Conservation (phyloP, 2,113 vertebrate genomes). For the Clupea harengus region DNA sequence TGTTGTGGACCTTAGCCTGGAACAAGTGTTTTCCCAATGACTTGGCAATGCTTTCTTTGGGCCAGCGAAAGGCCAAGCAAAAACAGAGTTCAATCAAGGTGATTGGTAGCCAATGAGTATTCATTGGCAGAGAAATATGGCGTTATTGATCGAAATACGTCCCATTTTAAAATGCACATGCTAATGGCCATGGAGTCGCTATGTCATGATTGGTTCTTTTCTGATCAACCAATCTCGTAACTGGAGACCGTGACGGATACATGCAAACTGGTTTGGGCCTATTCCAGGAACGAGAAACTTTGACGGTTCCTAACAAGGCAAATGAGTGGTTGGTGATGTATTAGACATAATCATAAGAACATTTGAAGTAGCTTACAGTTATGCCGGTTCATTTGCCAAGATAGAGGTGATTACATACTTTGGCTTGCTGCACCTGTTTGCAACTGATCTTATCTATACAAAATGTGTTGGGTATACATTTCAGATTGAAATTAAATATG, state of each 20-base stretch:
- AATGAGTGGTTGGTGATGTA: not conserved
- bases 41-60: not conserved
- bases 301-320: not conserved
- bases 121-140: not conserved
- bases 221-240: slow-evolving; percentile 17
- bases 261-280: not conserved
- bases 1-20: not conserved
- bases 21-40: slow-evolving; percentile 21
- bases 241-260: not conserved
- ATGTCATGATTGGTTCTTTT: not conserved
- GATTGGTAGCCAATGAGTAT: slow-evolving; percentile 24
- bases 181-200: not conserved
- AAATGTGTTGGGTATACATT: too few relatives aligned
- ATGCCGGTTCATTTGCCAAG: too few relatives aligned
- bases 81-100: slow-evolving; percentile 27
- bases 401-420: too few relatives aligned
- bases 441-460: too few relatives aligned
- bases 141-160: not conserved
- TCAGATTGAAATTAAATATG: too few relatives aligned
- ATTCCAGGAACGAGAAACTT: not conserved
- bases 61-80: slow-evolving; percentile 1
- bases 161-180: not conserved
- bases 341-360: too few relatives aligned
- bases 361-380: too few relatives aligned
- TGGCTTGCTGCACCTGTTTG: too few relatives aligned